phyloP scores from a whole-genome alignment of 2,888 invertebrate species.

The Podotricha telesiphe region DNA sequence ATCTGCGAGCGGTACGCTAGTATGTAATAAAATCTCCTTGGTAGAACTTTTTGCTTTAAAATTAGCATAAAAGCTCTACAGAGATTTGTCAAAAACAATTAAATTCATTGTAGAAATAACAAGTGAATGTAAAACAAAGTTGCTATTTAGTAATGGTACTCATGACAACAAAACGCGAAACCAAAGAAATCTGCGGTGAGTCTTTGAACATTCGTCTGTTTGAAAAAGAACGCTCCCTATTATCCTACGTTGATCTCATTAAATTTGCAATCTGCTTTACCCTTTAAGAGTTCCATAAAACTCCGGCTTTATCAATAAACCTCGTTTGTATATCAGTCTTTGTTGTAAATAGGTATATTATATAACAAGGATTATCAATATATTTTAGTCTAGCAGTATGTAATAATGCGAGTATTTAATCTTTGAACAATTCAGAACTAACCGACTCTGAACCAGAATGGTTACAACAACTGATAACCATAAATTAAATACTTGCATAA shows the following conservation, averaged over 20 bases:
- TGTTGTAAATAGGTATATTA: conserved; percentile 1
- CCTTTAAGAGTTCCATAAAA: conserved; percentile 36
- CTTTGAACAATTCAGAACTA: no score
- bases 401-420: no score
- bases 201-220: conserved; percentile 36
- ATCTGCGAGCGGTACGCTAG: no score
- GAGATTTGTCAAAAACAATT: conserved; percentile 4
- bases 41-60: not conserved
- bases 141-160: conserved; percentile 31
- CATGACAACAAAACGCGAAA: conserved; percentile 24
- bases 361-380: no score
- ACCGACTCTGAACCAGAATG: no score
- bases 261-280: conserved; percentile 38
- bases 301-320: conserved; percentile 33
- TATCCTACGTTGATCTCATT: conserved; percentile 42
- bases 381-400: no score
- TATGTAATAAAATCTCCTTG: no score
- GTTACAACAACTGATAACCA: no score
- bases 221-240: conserved; percentile 33
- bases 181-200: conserved; percentile 33
- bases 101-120: conserved; percentile 3
- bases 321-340: conserved; percentile 26
- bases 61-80: not conserved
- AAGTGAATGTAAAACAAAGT: conserved; percentile 2
- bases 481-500: no score